Conservation (phyloP, 2,113 vertebrate genomes). For the Nanorana parkeri region DNA sequence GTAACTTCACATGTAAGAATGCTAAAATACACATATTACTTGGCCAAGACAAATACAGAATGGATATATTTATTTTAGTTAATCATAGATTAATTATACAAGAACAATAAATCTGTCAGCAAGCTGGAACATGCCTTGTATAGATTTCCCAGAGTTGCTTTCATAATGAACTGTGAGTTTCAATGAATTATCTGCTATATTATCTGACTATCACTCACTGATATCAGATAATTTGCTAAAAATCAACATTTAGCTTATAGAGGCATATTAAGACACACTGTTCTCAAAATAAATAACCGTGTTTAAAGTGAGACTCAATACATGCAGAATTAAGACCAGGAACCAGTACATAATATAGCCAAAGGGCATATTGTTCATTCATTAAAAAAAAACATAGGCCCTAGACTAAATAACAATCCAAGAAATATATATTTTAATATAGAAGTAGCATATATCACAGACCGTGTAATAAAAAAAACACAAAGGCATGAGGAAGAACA, state of each 20-base stretch:
- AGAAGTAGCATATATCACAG: neutral
- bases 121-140: constrained; percentile 42
- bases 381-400: too few species aligned
- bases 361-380: too few species aligned
- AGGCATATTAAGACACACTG: neutral
- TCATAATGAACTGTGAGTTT: constrained; percentile 58
- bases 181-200: constrained; percentile 41
- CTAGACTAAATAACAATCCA: too few species aligned
- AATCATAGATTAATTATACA: constrained; percentile 40
- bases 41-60: constrained; percentile 43
- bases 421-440: too few species aligned
- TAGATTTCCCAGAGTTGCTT: constrained; percentile 49
- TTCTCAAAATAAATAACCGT: constrained; percentile 5
- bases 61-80: constrained; percentile 45
- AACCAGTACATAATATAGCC: too few species aligned
- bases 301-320: constrained; percentile 6
- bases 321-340: too few species aligned
- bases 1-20: constrained; percentile 24
- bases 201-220: constrained; percentile 28
- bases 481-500: too few species aligned
- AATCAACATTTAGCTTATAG: constrained; percentile 1
- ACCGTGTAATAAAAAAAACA: neutral
- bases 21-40: constrained; percentile 1
- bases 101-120: constrained; percentile 47
- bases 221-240: constrained; percentile 25